Base-by-base conservation (phyloP, 2,113 vertebrate genomes). In the Nibea coibor region DNA sequence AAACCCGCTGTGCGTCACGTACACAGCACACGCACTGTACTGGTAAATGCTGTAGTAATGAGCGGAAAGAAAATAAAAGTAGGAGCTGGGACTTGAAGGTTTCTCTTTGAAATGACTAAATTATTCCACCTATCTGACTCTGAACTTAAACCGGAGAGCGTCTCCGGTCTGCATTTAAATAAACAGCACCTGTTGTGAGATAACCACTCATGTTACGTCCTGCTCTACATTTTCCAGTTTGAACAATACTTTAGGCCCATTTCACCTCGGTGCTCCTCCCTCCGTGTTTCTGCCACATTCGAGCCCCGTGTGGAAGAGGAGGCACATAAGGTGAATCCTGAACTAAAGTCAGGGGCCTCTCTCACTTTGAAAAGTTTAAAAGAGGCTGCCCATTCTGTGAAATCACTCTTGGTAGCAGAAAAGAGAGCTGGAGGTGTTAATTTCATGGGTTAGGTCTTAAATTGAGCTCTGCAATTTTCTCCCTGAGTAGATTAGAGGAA, bases 371-470 rank as follows among this genome's bases (percentile, higher is more conserved):
- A 91, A 94, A 93, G 84, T 94, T 94, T 88, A 82, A 94, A 90
- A 92, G 87, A 87, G 81, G 74, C 81, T 87, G 80, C 65, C 76
- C 81, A 78, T 91, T 92, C 83, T 91, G 93, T 91, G 90, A 92
- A 92, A 89, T 93, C 88, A 81, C 86, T 93, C 89, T 91, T 90
- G 87, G 90, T 89, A 87, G 91, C 90, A 91, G 85, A 91, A 92
- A 89, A 87, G 87, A 92, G 90, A 92, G 94, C 95, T 95, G 71
- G 93, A 89, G 94, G 95, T 94, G 93, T 94, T 95, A 91, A 95
- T 95, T 95, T 95, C 94, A 95, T 95, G 95, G 94, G 89, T 93
- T 93, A 93, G 93, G 92, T 93, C 93, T 94, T 94, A 95, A 95
- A 94, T 94, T 94, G 92, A 94, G 93, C 92, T 90, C 85, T 90